A percentile compares a stretch with the other conserved stretches of the same genome.
Evolutionary conservation across 1,140 invertebrate species (phyloP).

Genomic region (Drosophila sp.): DNA sequence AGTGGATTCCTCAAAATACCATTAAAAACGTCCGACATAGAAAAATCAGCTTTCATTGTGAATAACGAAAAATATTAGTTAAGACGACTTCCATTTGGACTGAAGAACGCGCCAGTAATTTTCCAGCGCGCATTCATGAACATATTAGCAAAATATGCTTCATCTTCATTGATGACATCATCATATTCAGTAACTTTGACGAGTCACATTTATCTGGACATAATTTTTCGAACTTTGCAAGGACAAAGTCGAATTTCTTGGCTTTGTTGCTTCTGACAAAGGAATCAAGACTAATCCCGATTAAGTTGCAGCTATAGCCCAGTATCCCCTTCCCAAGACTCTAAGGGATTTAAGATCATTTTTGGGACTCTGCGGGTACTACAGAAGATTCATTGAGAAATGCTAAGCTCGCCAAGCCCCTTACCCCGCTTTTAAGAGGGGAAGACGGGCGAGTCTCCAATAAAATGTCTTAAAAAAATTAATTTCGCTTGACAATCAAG

Average conservation of each 20-base stretch:
- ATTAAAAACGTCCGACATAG: conserved; percentile 19
- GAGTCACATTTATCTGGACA: conserved; percentile 5
- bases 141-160: conserved; percentile 44
- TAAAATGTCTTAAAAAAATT: background rate
- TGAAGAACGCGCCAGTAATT: conserved; percentile 82
- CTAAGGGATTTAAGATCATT: conserved; percentile 2
- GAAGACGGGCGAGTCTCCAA: background rate
- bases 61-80: conserved; percentile 34
- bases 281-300: conserved; percentile 43
- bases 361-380: background rate
- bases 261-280: conserved; percentile 36
- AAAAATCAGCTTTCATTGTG: conserved; percentile 66
- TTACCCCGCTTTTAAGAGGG: conserved; percentile 6
- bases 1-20: conserved; percentile 36
- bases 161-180: conserved; percentile 48
- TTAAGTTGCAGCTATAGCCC: conserved; percentile 41
- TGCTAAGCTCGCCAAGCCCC: background rate
- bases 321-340: conserved; percentile 42
- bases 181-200: conserved; percentile 44
- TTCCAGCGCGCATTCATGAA: conserved; percentile 79
- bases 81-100: conserved; percentile 76
- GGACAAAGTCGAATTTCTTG: conserved; percentile 41
- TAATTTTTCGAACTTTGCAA: conserved; percentile 16
- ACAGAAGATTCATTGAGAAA: background rate
- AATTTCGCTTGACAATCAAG: background rate